Evolutionary conservation across 2,888 invertebrate species (phyloP), one percentile per base, ranked within the genome.

Genomic region (Tineola bisselliella): DNA sequence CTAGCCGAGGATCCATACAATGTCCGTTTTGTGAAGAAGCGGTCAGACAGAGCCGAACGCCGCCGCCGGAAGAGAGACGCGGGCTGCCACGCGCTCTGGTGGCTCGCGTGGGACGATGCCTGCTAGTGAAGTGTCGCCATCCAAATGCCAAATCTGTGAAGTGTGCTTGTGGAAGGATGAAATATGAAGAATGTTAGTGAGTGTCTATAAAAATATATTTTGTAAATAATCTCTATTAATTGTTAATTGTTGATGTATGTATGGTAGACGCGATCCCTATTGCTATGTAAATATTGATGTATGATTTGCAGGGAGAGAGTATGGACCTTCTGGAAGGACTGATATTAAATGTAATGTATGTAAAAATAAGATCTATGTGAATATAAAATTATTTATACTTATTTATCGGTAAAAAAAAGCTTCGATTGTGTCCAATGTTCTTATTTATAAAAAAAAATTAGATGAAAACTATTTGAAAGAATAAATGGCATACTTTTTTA

Each of bases 1-100:
- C 89, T 98, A 61, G 95, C 97, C 61, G 98, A 98, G 83, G 98
- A 98, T 87, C 97, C 97, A 8, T 96, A 95, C 87, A 98, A 98
- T 84, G 92, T 98, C 64, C 91, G 94, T 72, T 96, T 97, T 76
- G 90, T 93, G 48, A 95, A 95, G 84, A 94, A 93, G 80, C 91
- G 93, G 69, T 88, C 89, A 31, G 91, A 92, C 65, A 89, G 91
- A 67, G 89, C 91, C 63, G 91, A 92, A 75, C 90, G 92, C 64
- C 88, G 93, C 64, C 90, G 93, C 70, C 90, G 91, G 87, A 91
- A 92, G 90, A 89, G 91, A 79, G 89, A 88, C 61, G 71, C 71
- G 62, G 75, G 71, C 68, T 83, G 83, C 74, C 74, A 69, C 69
- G 77, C 79, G 71, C 82, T 79, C 70, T 86, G 86, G 86, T 87